phyloP scores from a whole-genome alignment of 2,888 invertebrate species.

The Andrena trimmerana region DNA sequence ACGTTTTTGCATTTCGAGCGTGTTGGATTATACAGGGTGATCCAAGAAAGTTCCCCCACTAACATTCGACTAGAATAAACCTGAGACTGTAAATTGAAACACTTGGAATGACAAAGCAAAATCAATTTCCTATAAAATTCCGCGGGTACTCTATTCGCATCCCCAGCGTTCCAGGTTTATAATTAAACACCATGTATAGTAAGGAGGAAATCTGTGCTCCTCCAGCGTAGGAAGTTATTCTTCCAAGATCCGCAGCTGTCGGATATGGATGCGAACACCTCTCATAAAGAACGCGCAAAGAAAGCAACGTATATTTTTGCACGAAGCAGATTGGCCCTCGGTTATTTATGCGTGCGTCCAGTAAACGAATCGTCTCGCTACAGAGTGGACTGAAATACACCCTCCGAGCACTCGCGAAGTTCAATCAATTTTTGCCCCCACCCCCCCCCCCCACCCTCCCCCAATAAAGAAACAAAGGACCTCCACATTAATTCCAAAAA shows the following conservation, averaged over 20 bases:
- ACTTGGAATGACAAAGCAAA: too few relatives aligned
- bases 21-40: slow-evolving; percentile 26
- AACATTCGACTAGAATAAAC: too few relatives aligned
- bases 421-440: too few relatives aligned
- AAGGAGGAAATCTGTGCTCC: neutral
- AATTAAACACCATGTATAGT: neutral
- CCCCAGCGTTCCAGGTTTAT: too few relatives aligned
- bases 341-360: slow-evolving; percentile 13
- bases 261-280: slow-evolving; percentile 35
- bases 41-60: slow-evolving; percentile 5
- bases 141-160: too few relatives aligned
- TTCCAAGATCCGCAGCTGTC: slow-evolving; percentile 50
- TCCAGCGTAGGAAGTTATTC: slow-evolving; percentile 46
- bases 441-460: too few relatives aligned
- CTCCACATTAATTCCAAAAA: too few relatives aligned
- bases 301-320: slow-evolving; percentile 52
- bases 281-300: slow-evolving; percentile 51
- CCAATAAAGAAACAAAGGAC: too few relatives aligned
- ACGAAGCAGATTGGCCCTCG: slow-evolving; percentile 16
- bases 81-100: too few relatives aligned
- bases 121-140: too few relatives aligned
- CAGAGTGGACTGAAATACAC: neutral
- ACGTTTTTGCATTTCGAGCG: slow-evolving; percentile 41
- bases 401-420: neutral
- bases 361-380: neutral